These are phyloP conservation scores for Ennomos fuscantarius DNA, from an alignment of 2,888 invertebrate genomes.

Conservation along the genomic window DNA sequence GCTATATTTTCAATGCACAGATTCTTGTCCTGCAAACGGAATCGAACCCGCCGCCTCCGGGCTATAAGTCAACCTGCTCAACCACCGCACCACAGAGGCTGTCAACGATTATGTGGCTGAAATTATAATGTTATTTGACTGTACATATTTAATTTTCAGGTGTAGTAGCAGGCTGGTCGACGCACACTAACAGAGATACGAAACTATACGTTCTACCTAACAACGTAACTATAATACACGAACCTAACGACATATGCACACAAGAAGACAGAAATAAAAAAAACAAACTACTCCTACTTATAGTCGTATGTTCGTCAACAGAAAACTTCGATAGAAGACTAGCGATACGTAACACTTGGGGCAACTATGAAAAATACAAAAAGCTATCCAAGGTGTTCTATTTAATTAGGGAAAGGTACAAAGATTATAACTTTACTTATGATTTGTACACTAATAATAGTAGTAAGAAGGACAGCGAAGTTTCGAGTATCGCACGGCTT, in stretches of 20 bases:
- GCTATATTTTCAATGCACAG: too few species aligned
- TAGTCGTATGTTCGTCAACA: constrained; percentile 91
- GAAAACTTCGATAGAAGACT: constrained; percentile 87
- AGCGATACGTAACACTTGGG: constrained; percentile 91
- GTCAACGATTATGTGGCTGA: too few species aligned
- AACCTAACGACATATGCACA: constrained; percentile 84
- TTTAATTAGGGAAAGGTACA: constrained; percentile 60
- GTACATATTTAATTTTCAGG: constrained; percentile 60
- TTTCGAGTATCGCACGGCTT: constrained; percentile 56
- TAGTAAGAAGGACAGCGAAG: constrained; percentile 56
- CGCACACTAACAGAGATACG: constrained; percentile 89
- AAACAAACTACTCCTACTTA: constrained; percentile 85
- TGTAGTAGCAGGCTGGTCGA: constrained; percentile 89
- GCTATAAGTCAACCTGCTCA: too few species aligned
- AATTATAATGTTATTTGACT: neutral
- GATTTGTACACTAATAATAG: constrained; percentile 58
- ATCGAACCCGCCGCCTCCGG: too few species aligned
- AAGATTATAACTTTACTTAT: constrained; percentile 68
- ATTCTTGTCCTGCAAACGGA: too few species aligned
- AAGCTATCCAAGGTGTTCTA: constrained; percentile 59
- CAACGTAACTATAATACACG: constrained; percentile 88
- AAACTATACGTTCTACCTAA: constrained; percentile 89
- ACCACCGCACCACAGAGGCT: too few species aligned
- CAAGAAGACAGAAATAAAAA: constrained; percentile 46
- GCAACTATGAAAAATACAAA: constrained; percentile 71